Evolutionary conservation across 2,113 vertebrate species (phyloP).

Genomic region (Seriola rivoliana): DNA sequence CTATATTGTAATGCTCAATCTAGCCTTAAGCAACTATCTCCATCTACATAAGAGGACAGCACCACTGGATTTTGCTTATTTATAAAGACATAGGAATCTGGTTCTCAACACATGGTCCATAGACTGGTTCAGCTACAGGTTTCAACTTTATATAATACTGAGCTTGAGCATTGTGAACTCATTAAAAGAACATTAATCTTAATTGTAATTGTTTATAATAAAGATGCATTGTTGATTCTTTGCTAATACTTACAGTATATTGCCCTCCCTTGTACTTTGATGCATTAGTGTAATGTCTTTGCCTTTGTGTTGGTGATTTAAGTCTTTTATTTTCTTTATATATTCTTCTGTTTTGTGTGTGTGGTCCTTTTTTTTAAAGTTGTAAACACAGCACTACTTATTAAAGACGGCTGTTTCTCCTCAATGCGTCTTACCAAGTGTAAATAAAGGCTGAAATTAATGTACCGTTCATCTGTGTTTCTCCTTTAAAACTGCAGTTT

Average conservation of each 20-base stretch:
- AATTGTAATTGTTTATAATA: not conserved
- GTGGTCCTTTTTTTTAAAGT: not conserved
- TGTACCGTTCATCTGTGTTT: slow-evolving; percentile 1
- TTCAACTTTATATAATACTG: not conserved
- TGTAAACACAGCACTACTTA: not conserved
- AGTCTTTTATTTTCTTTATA: not conserved
- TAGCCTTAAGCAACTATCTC: not conserved
- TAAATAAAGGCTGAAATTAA: slow-evolving; percentile 3
- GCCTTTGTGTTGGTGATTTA: not conserved
- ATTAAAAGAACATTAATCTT: not conserved
- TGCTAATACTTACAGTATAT: not conserved
- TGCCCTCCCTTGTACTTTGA: not conserved
- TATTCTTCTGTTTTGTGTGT: not conserved
- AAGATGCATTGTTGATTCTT: not conserved
- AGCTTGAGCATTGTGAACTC: not conserved
- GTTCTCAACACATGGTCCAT: not conserved
- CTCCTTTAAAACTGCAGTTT: not conserved
- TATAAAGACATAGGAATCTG: not conserved
- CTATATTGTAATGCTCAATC: not conserved
- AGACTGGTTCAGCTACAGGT: not conserved
- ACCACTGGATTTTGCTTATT: not conserved
- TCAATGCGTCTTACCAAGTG: slow-evolving; percentile 1
- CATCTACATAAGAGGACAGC: not conserved
- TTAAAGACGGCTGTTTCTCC: slow-evolving; percentile 6
- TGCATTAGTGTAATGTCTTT: not conserved